A percentile compares a stretch with the other conserved stretches of the same genome.
Conservation (phyloP, 2,113 vertebrate genomes). For the Recurvirostra avosetta region DNA sequence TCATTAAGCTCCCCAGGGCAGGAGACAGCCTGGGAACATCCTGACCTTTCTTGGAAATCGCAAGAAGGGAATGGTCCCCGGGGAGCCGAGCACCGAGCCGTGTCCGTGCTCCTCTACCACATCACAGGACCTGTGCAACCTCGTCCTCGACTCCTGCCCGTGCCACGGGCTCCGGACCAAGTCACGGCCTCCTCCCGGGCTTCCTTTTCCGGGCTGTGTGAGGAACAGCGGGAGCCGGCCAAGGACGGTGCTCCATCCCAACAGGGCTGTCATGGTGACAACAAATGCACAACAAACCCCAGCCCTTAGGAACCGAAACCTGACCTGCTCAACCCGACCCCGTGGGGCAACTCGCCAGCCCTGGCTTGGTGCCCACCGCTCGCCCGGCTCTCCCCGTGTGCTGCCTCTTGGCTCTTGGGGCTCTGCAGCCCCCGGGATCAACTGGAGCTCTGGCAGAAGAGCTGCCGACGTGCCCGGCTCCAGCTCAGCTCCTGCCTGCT, state of each 20-base stretch:
- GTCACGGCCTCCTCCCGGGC: background rate
- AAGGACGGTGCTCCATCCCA: background rate
- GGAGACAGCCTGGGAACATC: background rate
- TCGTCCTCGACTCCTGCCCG: background rate
- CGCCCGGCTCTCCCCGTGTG: fast-evolving
- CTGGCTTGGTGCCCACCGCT: background rate
- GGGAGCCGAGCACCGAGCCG: background rate
- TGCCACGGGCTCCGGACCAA: background rate
- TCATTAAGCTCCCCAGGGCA: background rate
- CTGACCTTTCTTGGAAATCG: background rate
- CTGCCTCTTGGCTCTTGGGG: background rate
- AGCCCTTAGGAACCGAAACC: slow-evolving; percentile 17
- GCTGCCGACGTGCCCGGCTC: background rate
- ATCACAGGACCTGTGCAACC: background rate
- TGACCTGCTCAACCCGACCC: background rate
- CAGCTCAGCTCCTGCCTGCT: background rate
- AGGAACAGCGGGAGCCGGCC: background rate
- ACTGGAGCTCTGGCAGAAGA: background rate
- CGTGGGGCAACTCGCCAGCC: background rate
- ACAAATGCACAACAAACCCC: slow-evolving; percentile 44
- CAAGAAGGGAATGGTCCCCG: background rate
- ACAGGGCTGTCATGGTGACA: slow-evolving; percentile 28
- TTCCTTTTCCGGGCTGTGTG: slow-evolving; percentile 33
- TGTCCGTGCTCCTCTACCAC: background rate
- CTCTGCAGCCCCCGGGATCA: background rate